A percentile compares a stretch with the other conserved stretches of the same genome.
Evolutionary conservation across 2,888 invertebrate genomes (phyloP).

Genomic region (Cynaeus angustus): DNA sequence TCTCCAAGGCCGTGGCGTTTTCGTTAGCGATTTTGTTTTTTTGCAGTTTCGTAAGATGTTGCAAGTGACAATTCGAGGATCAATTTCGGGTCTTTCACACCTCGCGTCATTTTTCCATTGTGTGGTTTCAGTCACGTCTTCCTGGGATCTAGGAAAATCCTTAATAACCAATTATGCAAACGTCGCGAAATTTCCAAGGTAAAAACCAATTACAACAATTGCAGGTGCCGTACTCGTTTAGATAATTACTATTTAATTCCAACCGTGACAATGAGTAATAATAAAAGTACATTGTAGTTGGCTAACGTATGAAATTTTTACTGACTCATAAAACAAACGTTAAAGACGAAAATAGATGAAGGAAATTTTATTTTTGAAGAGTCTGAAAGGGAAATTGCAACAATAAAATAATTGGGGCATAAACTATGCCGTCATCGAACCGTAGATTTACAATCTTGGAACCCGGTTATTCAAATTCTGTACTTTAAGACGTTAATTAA

Average conservation of each 20-base stretch:
- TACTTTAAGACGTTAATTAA: slow-evolving; percentile 34
- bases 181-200: slow-evolving; percentile 40
- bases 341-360: neutral
- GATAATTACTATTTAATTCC: neutral
- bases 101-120: too few species aligned
- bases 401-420: slow-evolving; percentile 40
- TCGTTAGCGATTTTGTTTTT: too few species aligned
- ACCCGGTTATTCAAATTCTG: slow-evolving; percentile 26
- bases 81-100: too few species aligned
- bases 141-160: slow-evolving; percentile 33
- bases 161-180: slow-evolving; percentile 32
- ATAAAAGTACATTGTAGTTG: slow-evolving; percentile 11
- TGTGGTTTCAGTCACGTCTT: neutral
- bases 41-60: too few species aligned
- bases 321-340: slow-evolving; percentile 15
- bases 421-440: slow-evolving; percentile 30
- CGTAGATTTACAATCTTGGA: slow-evolving; percentile 14
- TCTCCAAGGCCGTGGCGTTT: neutral
- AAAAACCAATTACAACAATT: slow-evolving; percentile 28
- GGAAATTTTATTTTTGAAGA: slow-evolving; percentile 2
- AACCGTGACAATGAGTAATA: slow-evolving; percentile 34
- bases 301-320: slow-evolving; percentile 14
- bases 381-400: slow-evolving; percentile 2
- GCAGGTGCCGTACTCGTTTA: too few species aligned
- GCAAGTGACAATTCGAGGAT: too few species aligned